Evolutionary conservation across 1,140 invertebrate genomes (phyloP).

Genomic region (Macrosteles quadrilineatus): DNA sequence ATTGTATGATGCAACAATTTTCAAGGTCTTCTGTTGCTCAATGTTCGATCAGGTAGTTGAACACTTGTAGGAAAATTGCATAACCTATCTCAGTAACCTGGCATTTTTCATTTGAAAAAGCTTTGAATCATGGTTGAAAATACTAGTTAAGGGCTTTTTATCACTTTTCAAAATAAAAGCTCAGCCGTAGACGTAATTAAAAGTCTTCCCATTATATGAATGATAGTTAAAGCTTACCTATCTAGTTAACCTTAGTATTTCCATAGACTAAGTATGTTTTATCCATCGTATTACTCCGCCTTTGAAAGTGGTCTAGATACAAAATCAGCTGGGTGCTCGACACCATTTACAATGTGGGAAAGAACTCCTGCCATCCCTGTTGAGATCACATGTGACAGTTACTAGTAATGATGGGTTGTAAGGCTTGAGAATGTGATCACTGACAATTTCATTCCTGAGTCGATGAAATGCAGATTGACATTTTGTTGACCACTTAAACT

Average conservation of each 20-base stretch:
- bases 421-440: conserved; percentile 39
- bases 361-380: conserved; percentile 55
- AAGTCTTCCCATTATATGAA: conserved; percentile 41
- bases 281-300: neutral
- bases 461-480: conserved; percentile 43
- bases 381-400: conserved; percentile 51
- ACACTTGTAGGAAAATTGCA: too few species aligned
- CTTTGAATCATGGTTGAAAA: conserved; percentile 49
- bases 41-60: too few species aligned
- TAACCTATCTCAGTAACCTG: too few species aligned
- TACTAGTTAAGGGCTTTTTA: conserved; percentile 52
- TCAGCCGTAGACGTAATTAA: conserved; percentile 53
- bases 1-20: too few species aligned
- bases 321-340: conserved; percentile 51
- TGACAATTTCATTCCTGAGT: conserved; percentile 44
- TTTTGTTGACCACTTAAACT: conserved; percentile 34
- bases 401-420: conserved; percentile 49
- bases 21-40: too few species aligned
- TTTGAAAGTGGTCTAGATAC: conserved; percentile 46
- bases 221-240: neutral
- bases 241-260: conserved; percentile 50
- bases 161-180: conserved; percentile 53
- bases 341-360: conserved; percentile 49
- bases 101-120: conserved; percentile 36
- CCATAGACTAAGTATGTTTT: too few species aligned